phyloP scores from a whole-genome alignment of 2,888 invertebrate species.

The Oligia latruncula region DNA sequence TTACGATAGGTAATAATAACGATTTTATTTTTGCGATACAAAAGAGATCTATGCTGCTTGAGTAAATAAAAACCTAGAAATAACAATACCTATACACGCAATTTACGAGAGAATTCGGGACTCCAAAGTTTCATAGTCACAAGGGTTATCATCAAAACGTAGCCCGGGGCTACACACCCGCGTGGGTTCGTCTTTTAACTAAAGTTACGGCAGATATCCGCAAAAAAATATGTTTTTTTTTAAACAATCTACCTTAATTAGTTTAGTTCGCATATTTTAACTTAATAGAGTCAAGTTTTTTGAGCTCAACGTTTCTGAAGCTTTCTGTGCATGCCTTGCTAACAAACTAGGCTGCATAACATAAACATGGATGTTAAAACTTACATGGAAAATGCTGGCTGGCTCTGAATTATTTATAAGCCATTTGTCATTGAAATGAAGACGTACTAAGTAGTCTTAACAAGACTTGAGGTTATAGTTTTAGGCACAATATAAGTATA shows the following conservation, averaged over 20 bases:
- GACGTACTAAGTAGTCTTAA: slow-evolving; percentile 1
- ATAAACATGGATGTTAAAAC: slow-evolving; percentile 34
- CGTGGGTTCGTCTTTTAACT: background rate
- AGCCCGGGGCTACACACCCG: slow-evolving; percentile 11
- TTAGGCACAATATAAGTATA: background rate
- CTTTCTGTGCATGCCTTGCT: background rate
- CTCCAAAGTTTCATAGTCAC: slow-evolving; percentile 3
- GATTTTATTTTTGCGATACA: slow-evolving; percentile 2
- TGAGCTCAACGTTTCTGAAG: background rate
- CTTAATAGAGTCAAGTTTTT: slow-evolving; percentile 9
- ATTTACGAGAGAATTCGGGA: slow-evolving; percentile 1
- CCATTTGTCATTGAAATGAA: slow-evolving; percentile 23
- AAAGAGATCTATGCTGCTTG: slow-evolving; percentile 1
- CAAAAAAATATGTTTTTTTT: background rate
- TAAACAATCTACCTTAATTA: slow-evolving; percentile 8
- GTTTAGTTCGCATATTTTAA: slow-evolving; percentile 12
- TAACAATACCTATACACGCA: slow-evolving; percentile 23
- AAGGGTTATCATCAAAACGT: slow-evolving; percentile 21
- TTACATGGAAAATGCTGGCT: slow-evolving; percentile 24
- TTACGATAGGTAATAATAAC: background rate
- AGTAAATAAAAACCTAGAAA: slow-evolving; percentile 25
- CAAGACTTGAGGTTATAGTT: background rate
- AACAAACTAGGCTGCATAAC: slow-evolving; percentile 19
- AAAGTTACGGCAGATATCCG: background rate
- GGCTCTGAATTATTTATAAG: slow-evolving; percentile 35